These are phyloP conservation scores for Calephelis virginiensis DNA, from an alignment of 1,140 invertebrate species.

Conservation along the genomic window DNA sequence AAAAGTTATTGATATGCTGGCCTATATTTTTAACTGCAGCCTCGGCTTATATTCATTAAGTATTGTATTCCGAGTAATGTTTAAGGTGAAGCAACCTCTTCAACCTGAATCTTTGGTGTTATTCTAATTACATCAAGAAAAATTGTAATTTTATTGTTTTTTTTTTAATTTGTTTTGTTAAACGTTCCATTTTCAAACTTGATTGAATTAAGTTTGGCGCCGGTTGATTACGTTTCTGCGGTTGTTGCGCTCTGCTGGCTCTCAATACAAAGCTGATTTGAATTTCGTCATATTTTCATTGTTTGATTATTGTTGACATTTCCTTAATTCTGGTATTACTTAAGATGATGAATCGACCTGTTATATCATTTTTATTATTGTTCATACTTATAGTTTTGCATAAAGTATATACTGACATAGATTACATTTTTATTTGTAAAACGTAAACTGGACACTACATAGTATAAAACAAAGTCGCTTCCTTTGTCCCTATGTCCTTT, in stretches of 20 bases:
- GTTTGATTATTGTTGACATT: constrained; percentile 1
- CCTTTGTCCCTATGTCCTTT: too few species aligned
- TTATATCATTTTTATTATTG: not conserved
- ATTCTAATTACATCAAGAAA: too few species aligned
- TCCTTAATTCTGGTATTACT: constrained; percentile 5
- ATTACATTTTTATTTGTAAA: too few species aligned
- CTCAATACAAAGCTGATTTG: not conserved
- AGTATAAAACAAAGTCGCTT: too few species aligned
- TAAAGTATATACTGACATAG: not conserved
- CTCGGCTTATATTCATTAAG: too few species aligned
- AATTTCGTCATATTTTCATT: constrained; percentile 5
- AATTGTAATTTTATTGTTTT: not conserved
- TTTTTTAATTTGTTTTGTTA: not conserved
- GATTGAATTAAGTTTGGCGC: constrained; percentile 1
- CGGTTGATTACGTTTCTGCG: constrained; percentile 4
- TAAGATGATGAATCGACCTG: constrained; percentile 10
- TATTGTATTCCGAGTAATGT: too few species aligned
- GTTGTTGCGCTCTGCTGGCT: not conserved
- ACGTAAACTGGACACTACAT: too few species aligned
- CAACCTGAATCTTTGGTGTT: too few species aligned
- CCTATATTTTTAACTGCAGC: too few species aligned
- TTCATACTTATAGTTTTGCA: not conserved
- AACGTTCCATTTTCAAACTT: not conserved
- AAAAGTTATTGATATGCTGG: too few species aligned
- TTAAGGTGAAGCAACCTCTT: too few species aligned